These are phyloP conservation scores for Bufotes viridis DNA, from an alignment of 2,797 vertebrate species.

Conservation along the genomic window DNA sequence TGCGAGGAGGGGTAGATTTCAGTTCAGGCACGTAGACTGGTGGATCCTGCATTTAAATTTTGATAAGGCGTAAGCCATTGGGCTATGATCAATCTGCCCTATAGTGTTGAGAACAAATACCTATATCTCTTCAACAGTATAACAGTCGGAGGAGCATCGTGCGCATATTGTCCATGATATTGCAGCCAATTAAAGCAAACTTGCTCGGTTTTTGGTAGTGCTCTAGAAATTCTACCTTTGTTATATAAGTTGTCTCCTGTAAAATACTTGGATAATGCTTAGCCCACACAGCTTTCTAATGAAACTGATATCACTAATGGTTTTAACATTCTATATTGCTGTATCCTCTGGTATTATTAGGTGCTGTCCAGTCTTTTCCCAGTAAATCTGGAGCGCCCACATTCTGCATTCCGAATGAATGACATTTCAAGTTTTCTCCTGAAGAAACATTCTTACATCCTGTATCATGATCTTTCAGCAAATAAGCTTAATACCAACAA, in stretches of 20 bases:
- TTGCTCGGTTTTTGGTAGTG: background rate
- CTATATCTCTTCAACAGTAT: too few relatives aligned
- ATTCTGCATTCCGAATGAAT: constrained; percentile 21
- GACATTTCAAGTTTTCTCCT: constrained; percentile 35
- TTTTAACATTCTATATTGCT: background rate
- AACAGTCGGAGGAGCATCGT: background rate
- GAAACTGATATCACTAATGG: background rate
- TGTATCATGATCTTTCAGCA: background rate
- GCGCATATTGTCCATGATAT: background rate
- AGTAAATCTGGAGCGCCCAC: constrained; percentile 9
- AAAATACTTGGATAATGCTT: background rate
- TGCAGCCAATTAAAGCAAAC: background rate
- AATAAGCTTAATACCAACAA: background rate
- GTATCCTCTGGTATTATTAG: too few relatives aligned
- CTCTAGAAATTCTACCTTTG: background rate
- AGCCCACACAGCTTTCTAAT: background rate
- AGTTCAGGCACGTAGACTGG: too few relatives aligned
- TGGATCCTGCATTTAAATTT: too few relatives aligned
- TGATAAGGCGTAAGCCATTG: too few relatives aligned
- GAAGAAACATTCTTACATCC: constrained; percentile 16
- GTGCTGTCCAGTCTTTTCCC: background rate
- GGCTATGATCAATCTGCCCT: too few relatives aligned
- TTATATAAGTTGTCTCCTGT: background rate
- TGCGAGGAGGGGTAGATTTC: too few relatives aligned
- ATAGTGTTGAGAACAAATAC: too few relatives aligned